Conservation (phyloP, 92 coral and sea anemone species). For the Heteractis magnifica region DNA sequence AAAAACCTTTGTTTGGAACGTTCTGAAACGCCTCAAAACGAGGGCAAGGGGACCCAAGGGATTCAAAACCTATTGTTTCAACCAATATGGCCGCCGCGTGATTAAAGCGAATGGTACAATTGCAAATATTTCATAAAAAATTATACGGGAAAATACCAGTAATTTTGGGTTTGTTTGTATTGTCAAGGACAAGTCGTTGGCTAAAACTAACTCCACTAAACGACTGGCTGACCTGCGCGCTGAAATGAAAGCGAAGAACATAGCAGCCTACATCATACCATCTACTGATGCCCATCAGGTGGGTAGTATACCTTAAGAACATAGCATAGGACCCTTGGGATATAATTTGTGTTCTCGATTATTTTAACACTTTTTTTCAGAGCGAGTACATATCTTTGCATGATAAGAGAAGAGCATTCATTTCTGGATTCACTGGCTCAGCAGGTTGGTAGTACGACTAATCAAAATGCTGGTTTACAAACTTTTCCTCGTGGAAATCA, state of each 20-base stretch:
- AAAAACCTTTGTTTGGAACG: no score
- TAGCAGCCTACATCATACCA: slow-evolving; percentile 65
- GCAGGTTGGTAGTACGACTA: slow-evolving; percentile 24
- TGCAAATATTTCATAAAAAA: background rate
- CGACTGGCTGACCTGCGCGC: slow-evolving; percentile 60
- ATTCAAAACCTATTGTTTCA: no score
- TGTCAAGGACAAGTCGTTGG: slow-evolving; percentile 36
- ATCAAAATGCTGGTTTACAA: no score
- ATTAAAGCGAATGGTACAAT: background rate
- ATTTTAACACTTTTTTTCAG: slow-evolving; percentile 5
- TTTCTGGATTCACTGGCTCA: slow-evolving; percentile 62
- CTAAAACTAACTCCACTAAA: slow-evolving; percentile 57
- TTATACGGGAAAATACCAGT: no score
- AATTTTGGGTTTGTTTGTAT: background rate
- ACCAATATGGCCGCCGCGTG: no score
- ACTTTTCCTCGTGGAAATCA: no score
- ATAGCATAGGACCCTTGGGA: background rate
- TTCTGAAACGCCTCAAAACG: no score
- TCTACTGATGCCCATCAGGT: slow-evolving; percentile 68
- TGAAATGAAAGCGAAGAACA: slow-evolving; percentile 37
- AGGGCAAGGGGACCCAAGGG: no score
- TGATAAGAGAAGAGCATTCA: slow-evolving; percentile 47
- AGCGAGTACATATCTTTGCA: slow-evolving; percentile 56
- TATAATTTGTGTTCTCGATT: background rate
- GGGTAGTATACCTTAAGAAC: background rate